Percentiles rank a stretch among this genome's conserved stretches.
phyloP scores from a whole-genome alignment of 2,888 invertebrate genomes.

The Drosophila villosipedis region DNA sequence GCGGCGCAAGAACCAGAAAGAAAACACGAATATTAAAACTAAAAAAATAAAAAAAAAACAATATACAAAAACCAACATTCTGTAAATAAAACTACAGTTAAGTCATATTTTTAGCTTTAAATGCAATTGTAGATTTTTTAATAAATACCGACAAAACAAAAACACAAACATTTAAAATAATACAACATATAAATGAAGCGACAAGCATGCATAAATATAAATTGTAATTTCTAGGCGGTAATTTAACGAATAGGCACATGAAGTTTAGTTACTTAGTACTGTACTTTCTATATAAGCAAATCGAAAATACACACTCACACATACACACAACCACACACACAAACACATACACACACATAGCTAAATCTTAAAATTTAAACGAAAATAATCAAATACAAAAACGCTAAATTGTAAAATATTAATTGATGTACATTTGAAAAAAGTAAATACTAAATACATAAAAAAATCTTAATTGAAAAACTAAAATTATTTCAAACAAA shows the following conservation, averaged over 20 bases:
- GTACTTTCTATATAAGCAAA: conserved; percentile 73
- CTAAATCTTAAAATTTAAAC: conserved; percentile 72
- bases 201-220: conserved; percentile 59
- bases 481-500: conserved; percentile 64
- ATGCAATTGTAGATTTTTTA: conserved; percentile 83
- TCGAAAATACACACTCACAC: conserved; percentile 28
- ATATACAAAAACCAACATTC: conserved; percentile 33
- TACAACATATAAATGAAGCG: conserved; percentile 25
- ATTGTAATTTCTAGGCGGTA: conserved; percentile 74
- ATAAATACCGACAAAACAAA: conserved; percentile 38
- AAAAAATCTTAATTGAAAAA: conserved; percentile 38
- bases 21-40: conserved; percentile 30
- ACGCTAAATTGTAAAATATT: conserved; percentile 76
- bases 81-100: conserved; percentile 84
- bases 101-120: conserved; percentile 85
- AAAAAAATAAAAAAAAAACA: conserved; percentile 37
- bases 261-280: conserved; percentile 81
- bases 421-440: conserved; percentile 75
- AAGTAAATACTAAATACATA: conserved; percentile 26
- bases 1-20: conserved; percentile 56
- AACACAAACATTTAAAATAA: conserved; percentile 23
- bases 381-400: conserved; percentile 68
- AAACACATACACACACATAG: conserved; percentile 61
- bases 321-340: conserved; percentile 46
- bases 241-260: conserved; percentile 73